Evolutionary conservation across 2,113 vertebrate genomes (phyloP).

Genomic region (Paradisaea rubra): DNA sequence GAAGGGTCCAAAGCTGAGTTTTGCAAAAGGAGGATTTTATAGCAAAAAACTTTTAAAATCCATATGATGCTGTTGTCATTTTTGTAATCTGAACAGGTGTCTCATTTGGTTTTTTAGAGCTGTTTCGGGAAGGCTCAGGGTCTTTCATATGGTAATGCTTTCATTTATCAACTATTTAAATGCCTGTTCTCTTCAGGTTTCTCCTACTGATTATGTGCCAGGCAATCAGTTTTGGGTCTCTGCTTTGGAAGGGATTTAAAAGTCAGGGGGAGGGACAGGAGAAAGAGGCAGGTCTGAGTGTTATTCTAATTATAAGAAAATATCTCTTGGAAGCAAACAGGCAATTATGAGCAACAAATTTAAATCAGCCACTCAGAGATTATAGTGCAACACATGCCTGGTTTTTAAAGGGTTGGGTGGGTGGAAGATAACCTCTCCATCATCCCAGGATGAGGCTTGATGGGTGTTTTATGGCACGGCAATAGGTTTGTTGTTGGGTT

Average conservation of each 20-base stretch:
- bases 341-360: constrained; percentile 3
- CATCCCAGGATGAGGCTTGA: background rate
- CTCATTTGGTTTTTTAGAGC: background rate
- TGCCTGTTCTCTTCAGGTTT: constrained; percentile 36
- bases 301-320: constrained; percentile 36
- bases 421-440: background rate
- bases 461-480: background rate
- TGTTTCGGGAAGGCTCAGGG: background rate
- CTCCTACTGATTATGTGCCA: constrained; percentile 33
- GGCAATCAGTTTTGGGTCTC: constrained; percentile 18
- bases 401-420: background rate
- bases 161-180: constrained; percentile 44
- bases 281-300: background rate
- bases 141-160: constrained; percentile 58
- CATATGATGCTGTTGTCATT: background rate
- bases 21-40: background rate
- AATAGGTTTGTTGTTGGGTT: background rate
- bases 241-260: background rate
- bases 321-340: constrained; percentile 19
- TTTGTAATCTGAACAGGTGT: constrained; percentile 21
- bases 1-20: background rate
- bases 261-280: background rate
- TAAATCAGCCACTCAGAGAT: background rate
- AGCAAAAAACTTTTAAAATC: background rate
- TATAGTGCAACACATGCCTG: background rate